Percentiles rank a stretch among this genome's conserved stretches.
Conservation (phyloP, 2,888 invertebrate species). For the Eutolmus rufibarbis region DNA sequence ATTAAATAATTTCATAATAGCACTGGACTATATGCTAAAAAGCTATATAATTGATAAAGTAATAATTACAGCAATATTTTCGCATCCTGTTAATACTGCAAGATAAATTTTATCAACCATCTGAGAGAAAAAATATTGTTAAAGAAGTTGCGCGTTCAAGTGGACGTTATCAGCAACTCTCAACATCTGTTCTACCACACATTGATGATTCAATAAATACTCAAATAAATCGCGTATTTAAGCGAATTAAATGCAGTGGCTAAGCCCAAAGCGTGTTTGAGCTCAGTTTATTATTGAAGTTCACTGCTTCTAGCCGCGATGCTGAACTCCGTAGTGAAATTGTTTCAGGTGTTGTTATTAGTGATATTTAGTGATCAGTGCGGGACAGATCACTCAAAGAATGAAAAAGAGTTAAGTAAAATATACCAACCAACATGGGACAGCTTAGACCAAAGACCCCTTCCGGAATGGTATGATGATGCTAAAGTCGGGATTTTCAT, state of each 20-base stretch:
- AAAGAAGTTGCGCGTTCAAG: not conserved
- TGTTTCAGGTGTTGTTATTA: not conserved
- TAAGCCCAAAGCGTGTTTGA: not conserved
- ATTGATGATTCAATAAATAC: not conserved
- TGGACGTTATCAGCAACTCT: not conserved
- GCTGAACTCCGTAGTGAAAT: not conserved
- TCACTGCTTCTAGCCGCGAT: not conserved
- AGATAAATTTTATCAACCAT: not conserved
- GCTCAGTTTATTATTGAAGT: not conserved
- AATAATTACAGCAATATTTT: not conserved
- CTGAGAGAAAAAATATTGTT: not conserved
- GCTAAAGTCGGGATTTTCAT: conserved; percentile 89
- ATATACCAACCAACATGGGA: conserved; percentile 78
- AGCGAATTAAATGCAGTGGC: not conserved
- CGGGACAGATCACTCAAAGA: too few relatives aligned
- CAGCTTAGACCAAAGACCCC: conserved; percentile 81
- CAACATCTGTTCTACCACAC: not conserved
- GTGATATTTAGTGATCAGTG: not conserved
- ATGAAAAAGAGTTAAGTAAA: not conserved
- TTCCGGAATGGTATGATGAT: conserved; percentile 89
- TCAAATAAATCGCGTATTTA: not conserved
- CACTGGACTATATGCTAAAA: not conserved
- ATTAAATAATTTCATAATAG: not conserved
- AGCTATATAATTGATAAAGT: not conserved
- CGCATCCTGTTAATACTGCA: not conserved